These are phyloP conservation scores for Podarcis raffonei DNA, from an alignment of 2,113 vertebrate genomes.

Conservation along the genomic window DNA sequence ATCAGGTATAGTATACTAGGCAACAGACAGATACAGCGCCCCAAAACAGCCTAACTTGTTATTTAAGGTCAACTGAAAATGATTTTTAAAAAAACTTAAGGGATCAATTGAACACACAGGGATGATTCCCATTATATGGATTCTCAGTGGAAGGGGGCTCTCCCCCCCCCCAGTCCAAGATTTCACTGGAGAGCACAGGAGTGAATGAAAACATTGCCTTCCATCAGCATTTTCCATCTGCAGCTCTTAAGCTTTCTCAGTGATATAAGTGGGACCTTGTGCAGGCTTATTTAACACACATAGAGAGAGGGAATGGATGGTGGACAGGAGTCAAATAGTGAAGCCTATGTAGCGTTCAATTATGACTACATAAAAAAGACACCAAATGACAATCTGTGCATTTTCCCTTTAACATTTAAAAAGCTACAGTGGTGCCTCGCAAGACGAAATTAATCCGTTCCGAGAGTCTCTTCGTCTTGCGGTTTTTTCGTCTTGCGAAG, in stretches of 20 bases:
- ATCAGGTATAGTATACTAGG: not conserved
- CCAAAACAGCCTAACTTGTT: not conserved
- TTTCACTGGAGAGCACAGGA: not conserved
- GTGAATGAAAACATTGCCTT: not conserved
- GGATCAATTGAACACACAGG: not conserved
- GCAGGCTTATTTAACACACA: not conserved
- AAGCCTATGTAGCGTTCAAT: not conserved
- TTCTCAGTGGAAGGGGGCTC: not conserved
- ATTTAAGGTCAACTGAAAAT: not conserved
- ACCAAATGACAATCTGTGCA: not conserved
- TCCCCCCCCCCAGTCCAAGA: not conserved
- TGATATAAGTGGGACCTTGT: not conserved
- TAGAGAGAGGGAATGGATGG: not conserved
- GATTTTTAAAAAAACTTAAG: not conserved
- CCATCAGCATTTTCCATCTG: not conserved
- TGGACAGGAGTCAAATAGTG: not conserved
- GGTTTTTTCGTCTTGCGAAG: no score
- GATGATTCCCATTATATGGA: not conserved
- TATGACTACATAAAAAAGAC: not conserved
- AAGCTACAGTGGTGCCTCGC: no score
- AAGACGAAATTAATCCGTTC: no score
- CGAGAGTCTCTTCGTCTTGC: no score
- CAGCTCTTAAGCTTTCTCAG: not conserved
- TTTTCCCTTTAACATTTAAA: not conserved
- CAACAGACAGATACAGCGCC: not conserved